Evolutionary conservation across 2,888 invertebrate genomes (phyloP), one percentile per base, ranked within the genome.

Genomic region (Dexiosoma caninum): DNA sequence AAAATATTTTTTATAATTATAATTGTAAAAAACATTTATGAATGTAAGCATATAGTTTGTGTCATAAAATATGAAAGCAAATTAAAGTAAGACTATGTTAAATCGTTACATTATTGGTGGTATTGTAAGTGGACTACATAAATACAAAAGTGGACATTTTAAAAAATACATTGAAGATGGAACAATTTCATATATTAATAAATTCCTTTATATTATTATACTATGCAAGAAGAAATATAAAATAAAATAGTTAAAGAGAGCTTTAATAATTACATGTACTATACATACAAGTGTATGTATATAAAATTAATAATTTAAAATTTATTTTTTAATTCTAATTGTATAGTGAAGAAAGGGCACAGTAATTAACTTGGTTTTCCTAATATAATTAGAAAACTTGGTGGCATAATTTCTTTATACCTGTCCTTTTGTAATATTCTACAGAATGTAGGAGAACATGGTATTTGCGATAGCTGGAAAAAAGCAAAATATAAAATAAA

Each of bases 261-360:
- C 7, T 32, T 55, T 35, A 35, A 19, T 32, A 35, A 16, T n/a
- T 32, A 32, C 6, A 27, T 27, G 27, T 27, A 27, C 4, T 27
- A n/a, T n/a, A 27, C 3, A 6, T 27, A 27, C n/a, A n/a, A n/a
- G n/a, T 27, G 27, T 27, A 3, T 27, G 16, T 67, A 44, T 55
- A 46, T 53, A 53, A 19, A 46, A 19, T 59, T 16, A 71, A 9
- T 40, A n/a, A 35, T 60, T 51, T 30, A 40, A 19, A 35, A 57
- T 74, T 64, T 59, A 40, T 32, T 9, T 30, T 64, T 71, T 70
- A 71, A 64, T 35, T 64, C 70, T 77, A 77, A 71, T 70, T 77
- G 70, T 77, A 70, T 23, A 71, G 70, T 71, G 57, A 78, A 70
- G 53, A 75, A 79, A 79, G 79, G 62, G 75, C 79, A 79, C 79